These are phyloP conservation scores for Crotalus horridus DNA, from an alignment of 2,113 vertebrate genomes.

Conservation along the genomic window DNA sequence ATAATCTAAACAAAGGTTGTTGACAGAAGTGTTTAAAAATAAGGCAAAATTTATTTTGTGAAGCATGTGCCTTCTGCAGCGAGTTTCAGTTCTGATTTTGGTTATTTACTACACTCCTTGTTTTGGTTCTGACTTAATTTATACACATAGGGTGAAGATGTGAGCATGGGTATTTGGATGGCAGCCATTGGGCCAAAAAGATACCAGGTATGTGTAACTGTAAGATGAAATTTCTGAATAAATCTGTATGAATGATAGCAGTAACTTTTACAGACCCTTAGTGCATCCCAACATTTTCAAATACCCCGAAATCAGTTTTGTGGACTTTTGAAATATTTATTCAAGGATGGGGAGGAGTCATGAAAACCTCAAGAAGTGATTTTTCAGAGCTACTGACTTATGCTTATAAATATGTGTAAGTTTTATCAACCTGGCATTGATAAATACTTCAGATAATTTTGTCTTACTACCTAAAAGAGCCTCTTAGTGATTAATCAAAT, in stretches of 20 bases:
- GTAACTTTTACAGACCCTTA: not conserved
- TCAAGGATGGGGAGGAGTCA: not conserved
- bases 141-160: slow-evolving; percentile 87
- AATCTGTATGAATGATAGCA: not conserved
- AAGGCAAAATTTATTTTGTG: fast-evolving
- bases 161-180: slow-evolving; percentile 99
- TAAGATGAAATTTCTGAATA: not conserved
- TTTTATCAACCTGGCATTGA: not conserved
- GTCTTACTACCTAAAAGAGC: not conserved
- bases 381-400: not conserved
- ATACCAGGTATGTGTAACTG: slow-evolving; percentile 77
- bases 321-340: not conserved
- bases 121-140: slow-evolving; percentile 29
- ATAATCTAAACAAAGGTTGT: not conserved
- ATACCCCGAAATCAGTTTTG: not conserved
- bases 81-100: not conserved
- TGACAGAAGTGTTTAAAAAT: not conserved
- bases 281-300: not conserved
- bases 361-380: not conserved
- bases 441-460: not conserved
- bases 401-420: not conserved
- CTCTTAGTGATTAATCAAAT: not conserved
- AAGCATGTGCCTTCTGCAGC: not conserved
- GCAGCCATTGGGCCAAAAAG: slow-evolving; percentile 90
- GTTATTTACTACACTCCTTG: not conserved